These are phyloP conservation scores for Callospermophilus lateralis DNA, from an alignment of 2,113 vertebrate genomes.

Conservation along the genomic window DNA sequence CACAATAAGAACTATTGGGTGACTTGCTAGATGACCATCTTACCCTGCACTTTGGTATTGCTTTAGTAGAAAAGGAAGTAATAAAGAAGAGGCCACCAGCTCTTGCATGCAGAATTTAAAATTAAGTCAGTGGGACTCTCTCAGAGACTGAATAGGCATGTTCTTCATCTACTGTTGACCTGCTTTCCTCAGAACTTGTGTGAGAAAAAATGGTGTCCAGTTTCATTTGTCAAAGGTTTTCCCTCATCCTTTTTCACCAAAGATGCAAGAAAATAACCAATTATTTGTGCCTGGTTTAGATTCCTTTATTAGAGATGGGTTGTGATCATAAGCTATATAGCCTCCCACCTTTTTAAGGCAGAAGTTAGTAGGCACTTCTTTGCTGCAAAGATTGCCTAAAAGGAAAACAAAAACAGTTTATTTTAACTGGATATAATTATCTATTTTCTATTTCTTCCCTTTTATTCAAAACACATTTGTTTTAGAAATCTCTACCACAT, in stretches of 20 bases:
- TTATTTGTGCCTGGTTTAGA: background rate
- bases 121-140: background rate
- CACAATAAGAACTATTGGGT: background rate
- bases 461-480: conserved; percentile 64
- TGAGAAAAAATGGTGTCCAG: background rate
- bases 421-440: conserved; percentile 28
- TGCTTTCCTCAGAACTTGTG: background rate
- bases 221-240: background rate
- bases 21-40: background rate
- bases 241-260: background rate
- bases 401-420: background rate
- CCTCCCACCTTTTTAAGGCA: background rate
- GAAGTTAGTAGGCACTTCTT: background rate
- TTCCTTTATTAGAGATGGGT: background rate
- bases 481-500: conserved; percentile 48
- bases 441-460: conserved; percentile 1
- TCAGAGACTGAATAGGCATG: background rate
- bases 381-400: conserved; percentile 33
- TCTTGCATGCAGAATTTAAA: conserved; percentile 6
- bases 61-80: background rate
- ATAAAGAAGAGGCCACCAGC: background rate
- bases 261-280: background rate
- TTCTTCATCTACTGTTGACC: background rate
- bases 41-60: background rate
- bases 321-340: background rate